Percentiles rank a stretch among this genome's conserved stretches.
Conservation (phyloP, 2,888 invertebrate species). For the Rhaphigaster nebulosa region DNA sequence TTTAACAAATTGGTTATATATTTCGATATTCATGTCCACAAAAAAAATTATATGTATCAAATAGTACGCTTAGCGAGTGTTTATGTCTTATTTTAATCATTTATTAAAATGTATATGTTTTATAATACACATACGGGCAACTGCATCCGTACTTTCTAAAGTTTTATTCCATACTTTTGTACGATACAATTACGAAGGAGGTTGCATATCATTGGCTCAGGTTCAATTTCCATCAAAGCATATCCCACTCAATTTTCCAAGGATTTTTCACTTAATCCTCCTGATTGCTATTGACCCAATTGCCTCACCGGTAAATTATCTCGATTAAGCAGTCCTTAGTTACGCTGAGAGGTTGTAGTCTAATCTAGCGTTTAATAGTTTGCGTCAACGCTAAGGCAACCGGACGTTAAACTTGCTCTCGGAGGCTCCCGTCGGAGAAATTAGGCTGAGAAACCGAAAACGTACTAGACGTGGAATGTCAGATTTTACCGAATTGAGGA, state of each 20-base stretch:
- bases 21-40: background rate
- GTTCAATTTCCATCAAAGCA: conserved; percentile 41
- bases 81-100: background rate
- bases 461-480: background rate
- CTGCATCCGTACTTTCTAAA: background rate
- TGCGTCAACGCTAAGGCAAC: conserved; percentile 41
- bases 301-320: conserved; percentile 33
- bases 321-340: conserved; percentile 40
- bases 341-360: conserved; percentile 2
- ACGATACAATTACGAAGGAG: background rate
- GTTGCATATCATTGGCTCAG: background rate
- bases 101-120: too few relatives aligned
- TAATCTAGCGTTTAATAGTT: conserved; percentile 44
- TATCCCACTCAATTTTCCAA: conserved; percentile 45
- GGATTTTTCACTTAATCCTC: conserved; percentile 44
- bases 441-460: background rate
- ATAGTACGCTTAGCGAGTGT: background rate
- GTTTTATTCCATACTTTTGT: background rate
- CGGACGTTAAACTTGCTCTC: conserved; percentile 18
- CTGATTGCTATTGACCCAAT: conserved; percentile 45
- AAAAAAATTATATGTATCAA: too few relatives aligned
- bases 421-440: background rate
- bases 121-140: background rate
- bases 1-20: background rate
- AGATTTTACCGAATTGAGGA: background rate